phyloP scores from a whole-genome alignment of 2,888 invertebrate species.

The Eumerus sabulonum region DNA sequence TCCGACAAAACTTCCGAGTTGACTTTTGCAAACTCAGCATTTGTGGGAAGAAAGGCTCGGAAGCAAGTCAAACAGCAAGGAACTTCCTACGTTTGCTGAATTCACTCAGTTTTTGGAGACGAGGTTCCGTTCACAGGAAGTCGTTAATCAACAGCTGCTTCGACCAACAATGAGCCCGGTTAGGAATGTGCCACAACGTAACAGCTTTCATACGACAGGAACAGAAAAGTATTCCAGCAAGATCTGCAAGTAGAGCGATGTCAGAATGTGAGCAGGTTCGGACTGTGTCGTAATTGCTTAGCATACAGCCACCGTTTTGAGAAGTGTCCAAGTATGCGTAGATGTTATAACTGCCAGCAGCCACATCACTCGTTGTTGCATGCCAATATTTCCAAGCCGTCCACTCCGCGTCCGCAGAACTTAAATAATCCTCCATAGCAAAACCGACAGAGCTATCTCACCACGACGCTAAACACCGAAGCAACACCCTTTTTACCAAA shows the following conservation, averaged over 20 bases:
- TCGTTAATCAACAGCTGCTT: neutral
- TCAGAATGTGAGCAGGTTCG: neutral
- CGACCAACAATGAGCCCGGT: neutral
- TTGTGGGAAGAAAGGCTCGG: slow-evolving; percentile 8
- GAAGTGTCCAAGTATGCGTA: neutral
- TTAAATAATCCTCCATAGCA: neutral
- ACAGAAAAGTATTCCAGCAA: neutral
- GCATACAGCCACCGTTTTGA: neutral
- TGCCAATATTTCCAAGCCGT: neutral
- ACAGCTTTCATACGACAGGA: neutral
- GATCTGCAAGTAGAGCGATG: neutral
- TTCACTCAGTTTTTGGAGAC: too few relatives aligned
- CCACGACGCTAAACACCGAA: neutral
- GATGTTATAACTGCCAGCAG: neutral
- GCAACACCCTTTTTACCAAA: neutral
- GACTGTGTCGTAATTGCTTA: neutral
- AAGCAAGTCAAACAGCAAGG: neutral
- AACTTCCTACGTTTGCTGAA: too few relatives aligned
- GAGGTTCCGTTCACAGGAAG: slow-evolving; percentile 9
- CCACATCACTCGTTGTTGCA: too few relatives aligned
- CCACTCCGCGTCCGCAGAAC: neutral
- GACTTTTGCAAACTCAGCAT: slow-evolving; percentile 5
- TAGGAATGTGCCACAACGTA: slow-evolving; percentile 4
- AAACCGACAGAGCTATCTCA: neutral
- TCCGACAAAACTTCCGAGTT: too few relatives aligned